Conservation (phyloP, 2,797 vertebrate species). For the Myotis myotis region DNA sequence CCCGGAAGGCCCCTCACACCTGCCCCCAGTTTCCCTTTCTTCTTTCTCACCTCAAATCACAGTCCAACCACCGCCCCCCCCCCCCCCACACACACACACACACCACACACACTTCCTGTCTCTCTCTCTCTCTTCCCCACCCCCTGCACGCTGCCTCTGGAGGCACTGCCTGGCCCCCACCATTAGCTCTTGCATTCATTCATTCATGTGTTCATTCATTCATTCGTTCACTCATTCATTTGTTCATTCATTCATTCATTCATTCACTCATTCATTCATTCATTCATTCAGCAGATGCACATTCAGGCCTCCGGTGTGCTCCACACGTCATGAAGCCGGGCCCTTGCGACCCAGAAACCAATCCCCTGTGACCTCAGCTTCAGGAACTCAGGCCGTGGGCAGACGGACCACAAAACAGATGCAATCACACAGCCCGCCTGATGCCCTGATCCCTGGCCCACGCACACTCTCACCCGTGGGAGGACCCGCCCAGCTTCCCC, state of each 20-base stretch:
- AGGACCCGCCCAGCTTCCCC: neutral
- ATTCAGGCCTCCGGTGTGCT: neutral
- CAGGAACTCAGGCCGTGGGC: neutral
- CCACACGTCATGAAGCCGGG: neutral
- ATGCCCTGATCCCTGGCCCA: neutral
- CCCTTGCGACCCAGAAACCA: neutral
- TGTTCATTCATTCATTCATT: neutral
- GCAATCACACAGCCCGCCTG: fast-evolving
- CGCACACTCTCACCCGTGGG: neutral
- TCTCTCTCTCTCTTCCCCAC: no score
- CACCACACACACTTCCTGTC: neutral
- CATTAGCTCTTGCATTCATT: neutral
- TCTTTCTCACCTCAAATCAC: neutral
- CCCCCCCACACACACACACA: neutral
- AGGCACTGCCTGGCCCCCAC: neutral
- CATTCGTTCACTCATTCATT: neutral
- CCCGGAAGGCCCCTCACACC: neutral
- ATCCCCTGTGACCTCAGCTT: neutral
- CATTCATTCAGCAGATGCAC: neutral
- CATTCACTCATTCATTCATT: neutral
- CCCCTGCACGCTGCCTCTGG: neutral
- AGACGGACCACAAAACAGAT: neutral
- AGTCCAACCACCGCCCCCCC: neutral
- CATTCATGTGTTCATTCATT: neutral
- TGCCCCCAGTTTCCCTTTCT: neutral